Base-by-base conservation (phyloP, 2,113 vertebrate genomes). In the Cyprinus carpio region DNA sequence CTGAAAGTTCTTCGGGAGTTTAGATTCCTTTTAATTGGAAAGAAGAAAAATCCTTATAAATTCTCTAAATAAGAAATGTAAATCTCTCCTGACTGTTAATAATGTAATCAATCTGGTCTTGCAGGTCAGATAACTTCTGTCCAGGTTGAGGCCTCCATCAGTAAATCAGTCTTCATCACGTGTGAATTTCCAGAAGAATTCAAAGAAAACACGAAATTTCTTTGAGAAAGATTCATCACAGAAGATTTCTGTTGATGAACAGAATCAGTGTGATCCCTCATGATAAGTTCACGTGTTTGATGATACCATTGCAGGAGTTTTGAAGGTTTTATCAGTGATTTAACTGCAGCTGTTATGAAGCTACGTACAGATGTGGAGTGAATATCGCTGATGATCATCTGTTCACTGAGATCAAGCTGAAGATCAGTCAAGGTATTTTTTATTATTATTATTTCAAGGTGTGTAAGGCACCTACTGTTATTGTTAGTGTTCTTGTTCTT, bases 91-190 rank as follows among this genome's bases (percentile, higher is more conserved):
- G 62, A 69, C 25, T n/a, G 5, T 0, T 11, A 71, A 71, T 23
- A 23, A 71, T 23, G 20, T 43, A 10, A 43, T 43, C 9, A 43
- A 43, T 10, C 3, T 40, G 0, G 0, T 34, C 0, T 34, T 43
- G 20, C 20, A 75, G 74, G 15, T 75, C 6, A 29, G 15, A 51
- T 51, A 8, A 10, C 74, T 2, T 75, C 74, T 40, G 74, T 51
- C 43, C 40, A 9, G 25, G n/a, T 75, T 75, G n/a, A 75, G 25
- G 74, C 43, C 43, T 49, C 29, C 43, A 15, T 56, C 40, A 51
- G 46, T 75, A 51, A 51, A 75, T 27, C 43, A 18, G 74, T 75
- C 74, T 46, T 75, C 46, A 75, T 75, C 74, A 75, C 3, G n/a
- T 51, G 74, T 75, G 27, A 1, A 49, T 75, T 75, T 46, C 74